Percentiles rank a stretch among this genome's conserved stretches.
These are phyloP conservation scores for Pristionchus arcanus DNA, from an alignment of 2,888 invertebrate species.

Conservation along the genomic window DNA sequence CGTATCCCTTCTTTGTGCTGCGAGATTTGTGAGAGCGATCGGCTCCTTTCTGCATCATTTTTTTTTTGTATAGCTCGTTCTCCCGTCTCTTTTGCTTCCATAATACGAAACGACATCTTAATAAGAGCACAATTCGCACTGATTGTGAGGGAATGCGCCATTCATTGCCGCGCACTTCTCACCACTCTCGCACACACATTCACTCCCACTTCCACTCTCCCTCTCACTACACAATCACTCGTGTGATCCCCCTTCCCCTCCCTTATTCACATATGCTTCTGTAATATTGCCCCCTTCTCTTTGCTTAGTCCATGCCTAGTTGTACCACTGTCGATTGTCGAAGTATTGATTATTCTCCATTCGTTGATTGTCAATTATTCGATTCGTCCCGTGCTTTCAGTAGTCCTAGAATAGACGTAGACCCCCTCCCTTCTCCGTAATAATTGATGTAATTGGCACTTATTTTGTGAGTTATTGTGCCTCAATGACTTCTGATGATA, in stretches of 20 bases:
- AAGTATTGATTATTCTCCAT: conserved; percentile 25
- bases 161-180: conserved; percentile 24
- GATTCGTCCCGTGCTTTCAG: conserved; percentile 7
- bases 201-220: background rate
- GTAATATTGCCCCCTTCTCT: conserved; percentile 23
- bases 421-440: conserved; percentile 24
- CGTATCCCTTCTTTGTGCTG: background rate
- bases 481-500: conserved; percentile 19
- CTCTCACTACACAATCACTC: conserved; percentile 28
- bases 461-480: background rate
- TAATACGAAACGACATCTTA: conserved; percentile 33
- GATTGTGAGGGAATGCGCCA: background rate
- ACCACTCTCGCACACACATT: conserved; percentile 27
- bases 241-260: background rate
- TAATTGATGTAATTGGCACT: conserved; percentile 34
- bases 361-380: conserved; percentile 11
- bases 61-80: background rate
- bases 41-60: background rate
- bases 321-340: conserved; percentile 17
- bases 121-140: conserved; percentile 38
- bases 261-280: conserved; percentile 30
- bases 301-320: conserved; percentile 38
- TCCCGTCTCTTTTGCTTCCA: background rate
- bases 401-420: conserved; percentile 40
- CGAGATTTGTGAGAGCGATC: conserved; percentile 20